Conservation (phyloP, 2,797 vertebrate genomes). For the Rhinella marina region DNA sequence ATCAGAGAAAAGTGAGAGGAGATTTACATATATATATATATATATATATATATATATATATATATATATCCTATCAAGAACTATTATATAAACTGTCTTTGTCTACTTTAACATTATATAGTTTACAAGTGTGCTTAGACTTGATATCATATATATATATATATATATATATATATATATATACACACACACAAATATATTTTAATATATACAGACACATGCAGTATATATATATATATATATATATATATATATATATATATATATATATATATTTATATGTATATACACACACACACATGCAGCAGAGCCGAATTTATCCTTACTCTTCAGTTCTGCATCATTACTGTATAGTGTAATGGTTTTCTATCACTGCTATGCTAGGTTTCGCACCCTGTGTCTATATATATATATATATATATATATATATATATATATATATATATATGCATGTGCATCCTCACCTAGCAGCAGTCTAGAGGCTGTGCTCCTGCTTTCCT, state of each 20-base stretch:
- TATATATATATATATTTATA: background rate
- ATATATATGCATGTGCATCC: background rate
- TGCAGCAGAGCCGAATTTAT: background rate
- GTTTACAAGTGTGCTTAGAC: too few species aligned
- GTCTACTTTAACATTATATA: too few species aligned
- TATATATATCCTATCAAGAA: too few species aligned
- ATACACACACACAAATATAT: too few species aligned
- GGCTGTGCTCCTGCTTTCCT: conserved; percentile 26
- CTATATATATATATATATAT: background rate
- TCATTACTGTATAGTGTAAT: background rate
- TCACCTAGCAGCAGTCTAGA: background rate
- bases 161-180: too few species aligned
- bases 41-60: background rate
- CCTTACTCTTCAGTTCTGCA: background rate
- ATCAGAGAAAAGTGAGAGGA: background rate
- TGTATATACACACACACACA: background rate
- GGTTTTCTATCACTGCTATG: background rate
- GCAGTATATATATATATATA: too few species aligned
- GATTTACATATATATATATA: background rate
- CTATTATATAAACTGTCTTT: too few species aligned
- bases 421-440: background rate
- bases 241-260: too few species aligned
- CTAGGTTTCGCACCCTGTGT: background rate
- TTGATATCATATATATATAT: too few species aligned
- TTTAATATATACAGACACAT: too few species aligned